Percentiles rank a stretch among this genome's conserved stretches.
These are phyloP conservation scores for Dufourea novaeangliae DNA, from an alignment of 1,140 invertebrate genomes.

Conservation along the genomic window DNA sequence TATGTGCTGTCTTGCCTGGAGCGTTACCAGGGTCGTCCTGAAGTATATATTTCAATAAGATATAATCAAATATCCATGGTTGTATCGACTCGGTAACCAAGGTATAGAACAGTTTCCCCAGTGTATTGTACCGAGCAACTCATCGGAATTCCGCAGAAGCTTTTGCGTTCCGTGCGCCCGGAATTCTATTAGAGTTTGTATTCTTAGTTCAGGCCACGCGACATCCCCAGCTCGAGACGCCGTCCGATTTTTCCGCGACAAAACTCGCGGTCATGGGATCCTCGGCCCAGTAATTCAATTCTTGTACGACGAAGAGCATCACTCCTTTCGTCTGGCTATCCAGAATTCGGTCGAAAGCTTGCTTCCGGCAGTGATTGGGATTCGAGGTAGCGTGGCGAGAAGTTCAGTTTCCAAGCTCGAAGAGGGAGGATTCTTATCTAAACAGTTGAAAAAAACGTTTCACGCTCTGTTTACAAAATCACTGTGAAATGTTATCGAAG, in stretches of 20 bases:
- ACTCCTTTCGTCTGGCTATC: not conserved
- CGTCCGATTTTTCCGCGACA: not conserved
- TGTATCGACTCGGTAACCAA: not conserved
- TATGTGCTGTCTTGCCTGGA: too few relatives aligned
- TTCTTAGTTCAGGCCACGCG: not conserved
- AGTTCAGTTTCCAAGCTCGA: not conserved
- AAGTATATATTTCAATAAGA: conserved; percentile 7
- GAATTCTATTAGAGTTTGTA: conserved; percentile 20
- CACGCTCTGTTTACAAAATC: not conserved
- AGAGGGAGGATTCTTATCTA: not conserved
- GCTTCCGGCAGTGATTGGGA: not conserved
- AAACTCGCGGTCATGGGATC: not conserved
- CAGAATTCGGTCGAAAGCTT: not conserved
- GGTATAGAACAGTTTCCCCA: not conserved
- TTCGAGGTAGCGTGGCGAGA: not conserved
- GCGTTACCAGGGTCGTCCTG: not conserved
- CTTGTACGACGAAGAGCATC: not conserved
- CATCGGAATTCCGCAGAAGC: conserved; percentile 42
- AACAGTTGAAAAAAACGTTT: not conserved
- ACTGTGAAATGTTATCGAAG: not conserved
- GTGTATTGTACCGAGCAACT: not conserved
- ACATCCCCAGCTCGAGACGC: too few relatives aligned
- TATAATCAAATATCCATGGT: not conserved
- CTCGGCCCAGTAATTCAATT: not conserved
- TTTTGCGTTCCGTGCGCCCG: conserved; percentile 1